A percentile compares a stretch with the other conserved stretches of the same genome.
phyloP scores from a whole-genome alignment of 1,140 invertebrate genomes.

The Drosophila insularis region DNA sequence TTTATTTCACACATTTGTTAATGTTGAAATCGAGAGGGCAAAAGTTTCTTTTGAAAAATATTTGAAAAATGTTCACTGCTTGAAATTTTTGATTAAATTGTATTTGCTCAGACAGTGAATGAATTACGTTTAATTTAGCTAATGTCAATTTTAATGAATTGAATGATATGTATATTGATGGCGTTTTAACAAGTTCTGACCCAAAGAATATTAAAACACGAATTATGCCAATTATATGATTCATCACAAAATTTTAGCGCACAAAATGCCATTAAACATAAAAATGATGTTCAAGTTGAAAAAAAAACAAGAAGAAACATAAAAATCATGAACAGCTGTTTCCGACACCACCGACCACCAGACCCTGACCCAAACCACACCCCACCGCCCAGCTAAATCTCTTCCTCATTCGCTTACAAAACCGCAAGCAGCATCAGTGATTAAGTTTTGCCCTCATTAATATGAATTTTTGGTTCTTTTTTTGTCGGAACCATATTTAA shows the following conservation, averaged over 20 bases:
- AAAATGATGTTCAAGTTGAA: constrained; percentile 20
- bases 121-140: not conserved
- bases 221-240: constrained; percentile 26
- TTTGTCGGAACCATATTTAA: not conserved
- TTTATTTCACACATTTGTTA: constrained; percentile 55
- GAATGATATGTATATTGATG: not conserved
- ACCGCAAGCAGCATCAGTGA: constrained; percentile 8
- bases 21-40: not conserved
- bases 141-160: not conserved
- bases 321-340: constrained; percentile 44
- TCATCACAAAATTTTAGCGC: constrained; percentile 28
- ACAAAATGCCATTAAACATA: constrained; percentile 26
- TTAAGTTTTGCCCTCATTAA: constrained; percentile 38
- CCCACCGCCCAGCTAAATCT: not conserved
- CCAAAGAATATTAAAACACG: constrained; percentile 10
- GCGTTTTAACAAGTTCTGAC: not conserved
- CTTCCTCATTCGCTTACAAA: not conserved
- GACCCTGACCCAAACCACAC: not conserved
- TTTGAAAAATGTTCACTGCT: constrained; percentile 45
- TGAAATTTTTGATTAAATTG: constrained; percentile 25
- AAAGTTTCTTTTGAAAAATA: constrained; percentile 54
- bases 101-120: not conserved
- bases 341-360: not conserved
- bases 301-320: constrained; percentile 28
- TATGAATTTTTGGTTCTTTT: constrained; percentile 23